Base-by-base conservation (phyloP, 2,797 vertebrate genomes). In the Onychomys torridus region DNA sequence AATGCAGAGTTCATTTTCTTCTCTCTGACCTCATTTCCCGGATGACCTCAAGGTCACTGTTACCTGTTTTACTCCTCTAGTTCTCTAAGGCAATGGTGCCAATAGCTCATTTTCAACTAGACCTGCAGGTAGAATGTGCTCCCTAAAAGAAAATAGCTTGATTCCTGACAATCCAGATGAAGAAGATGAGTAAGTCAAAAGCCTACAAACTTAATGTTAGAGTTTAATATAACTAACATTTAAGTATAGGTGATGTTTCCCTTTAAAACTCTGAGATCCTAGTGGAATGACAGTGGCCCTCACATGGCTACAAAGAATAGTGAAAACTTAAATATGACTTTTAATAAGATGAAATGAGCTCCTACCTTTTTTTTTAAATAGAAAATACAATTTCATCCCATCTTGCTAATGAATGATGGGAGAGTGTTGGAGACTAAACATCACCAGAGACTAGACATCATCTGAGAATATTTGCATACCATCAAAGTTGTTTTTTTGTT, bases 321-420 rank as follows among this genome's bases (percentile, higher is more conserved):
- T 84, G 27, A 97, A 77, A 77, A 5, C 71, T 69, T 88, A 57
- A 84, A 95, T 90, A 76, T 96, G 94, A 63, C 34, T 91, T 97
- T 98, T 84, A 88, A 94, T 61, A 88, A 87, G 88, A 93, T 25
- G 93, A 96, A 49, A 40, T 69, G 89, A 93, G 90, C 37, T 90
- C 97, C 57, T 82, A 69, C 85, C 91, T 86, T 97, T 85, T 97
- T 5, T 85, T 97, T 97, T 90, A 52, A 57, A 25, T 57, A 23
- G 52, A 95, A 98, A 98, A 97, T 87, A 96, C 96, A 92, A 95
- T 90, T 91, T 92, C 79, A 90, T 29, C 29, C 81, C 75, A 57
- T 96, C 89, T 98, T 98, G 73, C 89, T 98, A 98, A 93, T 96
- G 43, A 96, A 97, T 95, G 88, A 97, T 97, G 97, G 92, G 23